phyloP scores from a whole-genome alignment of 92 coral and sea anemone genomes.

The Phymanthus crucifer region DNA sequence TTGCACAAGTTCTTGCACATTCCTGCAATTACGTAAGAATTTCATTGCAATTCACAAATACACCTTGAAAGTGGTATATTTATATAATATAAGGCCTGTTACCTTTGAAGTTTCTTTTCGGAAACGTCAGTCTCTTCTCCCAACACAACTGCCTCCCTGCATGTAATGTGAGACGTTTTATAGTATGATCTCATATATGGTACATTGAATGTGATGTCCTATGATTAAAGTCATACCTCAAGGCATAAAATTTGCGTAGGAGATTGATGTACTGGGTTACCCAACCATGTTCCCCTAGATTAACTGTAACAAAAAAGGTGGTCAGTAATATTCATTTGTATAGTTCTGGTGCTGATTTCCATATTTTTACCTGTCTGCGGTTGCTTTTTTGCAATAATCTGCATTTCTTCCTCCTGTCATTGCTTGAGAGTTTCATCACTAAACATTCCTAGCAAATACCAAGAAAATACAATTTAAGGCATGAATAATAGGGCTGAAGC shows the following conservation, averaged over 20 bases:
- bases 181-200: neutral
- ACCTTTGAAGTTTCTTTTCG: slow-evolving; percentile 13
- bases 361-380: slow-evolving; percentile 17
- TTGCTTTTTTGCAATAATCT: slow-evolving; percentile 19
- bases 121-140: slow-evolving; percentile 17
- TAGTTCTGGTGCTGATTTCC: neutral
- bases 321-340: neutral
- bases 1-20: slow-evolving; percentile 25
- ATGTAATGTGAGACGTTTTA: slow-evolving; percentile 11
- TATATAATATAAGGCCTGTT: slow-evolving; percentile 4
- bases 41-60: slow-evolving; percentile 10
- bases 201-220: slow-evolving; percentile 10
- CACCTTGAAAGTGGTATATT: slow-evolving; percentile 1
- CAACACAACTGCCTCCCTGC: slow-evolving; percentile 20
- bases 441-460: slow-evolving; percentile 21
- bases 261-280: slow-evolving; percentile 44
- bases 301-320: slow-evolving; percentile 40
- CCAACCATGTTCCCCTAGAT: slow-evolving; percentile 61
- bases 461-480: slow-evolving; percentile 18
- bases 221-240: slow-evolving; percentile 23
- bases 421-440: slow-evolving; percentile 15
- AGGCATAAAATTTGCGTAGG: slow-evolving; percentile 39
- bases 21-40: slow-evolving; percentile 2
- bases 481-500: slow-evolving; percentile 16
- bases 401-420: slow-evolving; percentile 14